Conservation (phyloP, 2,888 invertebrate genomes). For the Drosophila tripunctata region DNA sequence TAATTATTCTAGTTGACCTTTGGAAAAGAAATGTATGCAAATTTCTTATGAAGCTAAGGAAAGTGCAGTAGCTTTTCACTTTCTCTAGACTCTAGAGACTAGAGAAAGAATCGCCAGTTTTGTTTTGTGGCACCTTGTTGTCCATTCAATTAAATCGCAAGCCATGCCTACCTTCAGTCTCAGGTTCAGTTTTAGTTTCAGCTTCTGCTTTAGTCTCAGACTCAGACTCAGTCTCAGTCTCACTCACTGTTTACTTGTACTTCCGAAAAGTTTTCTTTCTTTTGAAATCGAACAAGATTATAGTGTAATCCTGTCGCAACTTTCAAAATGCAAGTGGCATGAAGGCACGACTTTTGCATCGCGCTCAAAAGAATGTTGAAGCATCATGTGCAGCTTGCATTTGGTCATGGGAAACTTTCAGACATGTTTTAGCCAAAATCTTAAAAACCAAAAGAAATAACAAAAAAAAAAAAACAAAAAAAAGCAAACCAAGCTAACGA, state of each 20-base stretch:
- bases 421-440: slow-evolving; percentile 39
- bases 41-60: not conserved
- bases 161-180: slow-evolving; percentile 3
- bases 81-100: no score
- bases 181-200: not conserved
- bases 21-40: not conserved
- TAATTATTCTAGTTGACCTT: not conserved
- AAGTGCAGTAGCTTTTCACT: slow-evolving; percentile 19
- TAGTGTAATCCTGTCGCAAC: slow-evolving; percentile 34
- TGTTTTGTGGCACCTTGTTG: slow-evolving; percentile 13
- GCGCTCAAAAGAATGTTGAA: slow-evolving; percentile 32
- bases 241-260: slow-evolving; percentile 6
- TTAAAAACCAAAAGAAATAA: slow-evolving; percentile 3
- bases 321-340: slow-evolving; percentile 53
- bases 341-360: slow-evolving; percentile 46
- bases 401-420: slow-evolving; percentile 60
- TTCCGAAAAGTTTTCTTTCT: slow-evolving; percentile 32
- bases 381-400: slow-evolving; percentile 28
- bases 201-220: not conserved
- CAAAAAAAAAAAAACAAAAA: slow-evolving; percentile 6
- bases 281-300: slow-evolving; percentile 31
- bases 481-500: slow-evolving; percentile 15
- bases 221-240: not conserved
- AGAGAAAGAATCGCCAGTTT: slow-evolving; percentile 12
- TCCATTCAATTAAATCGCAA: slow-evolving; percentile 20